Evolutionary conservation across 2,113 vertebrate species (phyloP), one percentile per base, ranked within the genome.

Genomic region (Pavo muticus): DNA sequence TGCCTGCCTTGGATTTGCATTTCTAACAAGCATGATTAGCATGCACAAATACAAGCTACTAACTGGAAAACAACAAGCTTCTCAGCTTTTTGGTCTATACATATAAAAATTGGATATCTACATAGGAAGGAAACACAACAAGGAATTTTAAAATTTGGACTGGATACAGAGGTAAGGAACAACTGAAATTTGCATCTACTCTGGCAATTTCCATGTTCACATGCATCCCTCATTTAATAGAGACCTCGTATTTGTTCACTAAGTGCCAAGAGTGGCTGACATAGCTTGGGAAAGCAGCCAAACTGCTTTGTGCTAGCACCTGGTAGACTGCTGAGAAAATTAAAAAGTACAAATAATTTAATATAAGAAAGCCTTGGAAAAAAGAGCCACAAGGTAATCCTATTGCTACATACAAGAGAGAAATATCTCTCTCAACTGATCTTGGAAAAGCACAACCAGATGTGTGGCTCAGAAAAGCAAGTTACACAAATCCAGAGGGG

Each of bases 101-200:
- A 30, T 14, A 48, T 2, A 79, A 71, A 42, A 42, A 69, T 0
- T n/a, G 1, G 3, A 2, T 50, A 69, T 25, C 35, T 82, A 57
- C 54, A 71, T 5, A 63, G 25, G 45, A 73, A 90, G 21, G 14
- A 65, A 64, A 6, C 13, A 65, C 27, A 84, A 7, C 59, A 70
- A 82, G 39, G 76, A 39, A 25, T n/a, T 15, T 69, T 64, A 83
- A 29, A 15, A 39, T 71, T 64, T 59, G 29, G 44, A 39, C 52
- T 78, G 83, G n/a, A 27, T 60, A 29, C 13, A 80, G 13, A 63
- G 7, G 39, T 32, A 84, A 44, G 39, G 61, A 50, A 87, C 20
- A 71, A 90, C 50, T 96, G 87, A 97, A 61, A n/a, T 94, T 44
- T 96, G 88, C 44, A 89, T 95, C 57, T 85, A 88, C 21, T 92